Percentiles rank a stretch among this genome's conserved stretches.
These are phyloP conservation scores for Ochropleura leucogaster DNA, from an alignment of 2,888 invertebrate species.

Conservation along the genomic window DNA sequence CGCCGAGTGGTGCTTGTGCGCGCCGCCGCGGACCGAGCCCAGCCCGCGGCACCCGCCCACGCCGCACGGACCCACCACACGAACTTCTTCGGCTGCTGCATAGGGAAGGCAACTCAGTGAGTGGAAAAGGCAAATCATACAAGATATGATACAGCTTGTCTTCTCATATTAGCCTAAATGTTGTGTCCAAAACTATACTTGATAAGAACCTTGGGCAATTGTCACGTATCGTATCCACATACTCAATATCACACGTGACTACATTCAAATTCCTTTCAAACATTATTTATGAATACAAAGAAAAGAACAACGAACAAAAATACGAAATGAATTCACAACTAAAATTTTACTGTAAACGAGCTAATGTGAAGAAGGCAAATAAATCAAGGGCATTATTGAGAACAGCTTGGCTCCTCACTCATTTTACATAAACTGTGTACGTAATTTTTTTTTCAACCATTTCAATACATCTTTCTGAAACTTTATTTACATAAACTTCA, in stretches of 20 bases:
- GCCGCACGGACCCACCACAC: slow-evolving; percentile 93
- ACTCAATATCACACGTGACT: neutral
- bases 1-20: slow-evolving; percentile 93
- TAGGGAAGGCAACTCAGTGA: neutral
- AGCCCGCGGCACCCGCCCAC: slow-evolving; percentile 96
- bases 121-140: neutral
- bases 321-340: neutral
- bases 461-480: neutral
- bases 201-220: neutral
- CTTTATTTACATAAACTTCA: neutral
- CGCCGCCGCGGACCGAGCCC: slow-evolving; percentile 96
- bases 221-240: neutral
- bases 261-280: neutral
- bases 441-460: neutral
- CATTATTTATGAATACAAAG: neutral
- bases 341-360: neutral
- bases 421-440: neutral
- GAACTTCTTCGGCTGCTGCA: slow-evolving; percentile 92
- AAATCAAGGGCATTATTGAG: neutral
- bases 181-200: neutral
- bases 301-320: neutral
- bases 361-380: neutral
- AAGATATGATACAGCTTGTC: neutral
- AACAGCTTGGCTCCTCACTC: neutral
- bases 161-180: neutral